Evolutionary conservation across 1,140 invertebrate genomes (phyloP).

Genomic region (Drosophila malerkotliana): DNA sequence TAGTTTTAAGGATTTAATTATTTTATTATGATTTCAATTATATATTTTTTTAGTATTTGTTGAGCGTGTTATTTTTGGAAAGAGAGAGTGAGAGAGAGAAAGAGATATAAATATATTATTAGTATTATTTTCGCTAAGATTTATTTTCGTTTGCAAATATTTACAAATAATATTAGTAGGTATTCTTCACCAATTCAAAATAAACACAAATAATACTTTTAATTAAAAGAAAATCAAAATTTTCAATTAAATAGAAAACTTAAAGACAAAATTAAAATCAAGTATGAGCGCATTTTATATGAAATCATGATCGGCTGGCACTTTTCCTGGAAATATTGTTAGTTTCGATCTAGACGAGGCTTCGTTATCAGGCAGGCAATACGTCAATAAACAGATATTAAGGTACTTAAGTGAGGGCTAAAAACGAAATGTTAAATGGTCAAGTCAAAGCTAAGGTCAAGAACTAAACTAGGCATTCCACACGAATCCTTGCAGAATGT

Average conservation of each 20-base stretch:
- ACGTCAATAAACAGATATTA: constrained; percentile 37
- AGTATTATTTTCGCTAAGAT: constrained; percentile 46
- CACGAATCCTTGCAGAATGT: constrained; percentile 19
- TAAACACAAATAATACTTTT: background rate
- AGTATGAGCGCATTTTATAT: constrained; percentile 70
- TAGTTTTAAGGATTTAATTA: constrained; percentile 1
- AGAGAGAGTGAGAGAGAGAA: constrained; percentile 19
- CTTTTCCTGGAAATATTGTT: constrained; percentile 43
- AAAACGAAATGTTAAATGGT: constrained; percentile 34
- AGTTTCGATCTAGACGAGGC: constrained; percentile 44
- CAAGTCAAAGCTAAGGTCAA: constrained; percentile 48
- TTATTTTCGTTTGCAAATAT: constrained; percentile 30
- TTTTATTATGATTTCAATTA: constrained; percentile 28
- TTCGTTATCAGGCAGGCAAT: constrained; percentile 47
- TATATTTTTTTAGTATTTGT: constrained; percentile 4
- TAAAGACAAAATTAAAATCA: constrained; percentile 16
- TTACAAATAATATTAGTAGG: constrained; percentile 48
- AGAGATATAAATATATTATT: constrained; percentile 60
- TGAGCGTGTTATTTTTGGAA: constrained; percentile 25
- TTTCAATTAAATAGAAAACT: constrained; percentile 14
- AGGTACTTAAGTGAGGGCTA: constrained; percentile 29
- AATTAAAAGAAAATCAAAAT: constrained; percentile 1
- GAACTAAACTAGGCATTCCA: constrained; percentile 50
- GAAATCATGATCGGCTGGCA: constrained; percentile 45
- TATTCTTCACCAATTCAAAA: constrained; percentile 34